Evolutionary conservation across 92 coral and sea anemone species (phyloP).

Genomic region (Epizoanthus rinbou): DNA sequence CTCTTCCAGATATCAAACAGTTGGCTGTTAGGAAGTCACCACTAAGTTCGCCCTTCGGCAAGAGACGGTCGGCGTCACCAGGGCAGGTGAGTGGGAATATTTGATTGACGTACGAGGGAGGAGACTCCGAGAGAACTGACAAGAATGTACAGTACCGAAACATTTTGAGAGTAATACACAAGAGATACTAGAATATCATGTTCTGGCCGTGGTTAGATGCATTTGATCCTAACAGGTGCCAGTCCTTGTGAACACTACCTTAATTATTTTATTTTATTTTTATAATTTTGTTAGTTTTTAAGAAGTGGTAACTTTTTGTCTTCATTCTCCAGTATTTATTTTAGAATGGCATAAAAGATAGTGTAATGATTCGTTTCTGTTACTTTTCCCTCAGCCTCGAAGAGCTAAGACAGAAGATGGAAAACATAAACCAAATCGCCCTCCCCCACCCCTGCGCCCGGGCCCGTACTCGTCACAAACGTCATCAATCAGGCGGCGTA

Average conservation of each 20-base stretch:
- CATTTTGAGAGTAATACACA: no score
- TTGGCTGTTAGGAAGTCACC: conserved; percentile 51
- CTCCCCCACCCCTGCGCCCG: conserved; percentile 86
- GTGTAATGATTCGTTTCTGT: neutral
- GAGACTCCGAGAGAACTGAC: neutral
- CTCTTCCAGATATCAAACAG: conserved; percentile 69
- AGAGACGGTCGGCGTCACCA: conserved; percentile 68
- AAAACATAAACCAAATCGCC: conserved; percentile 56
- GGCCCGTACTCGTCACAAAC: conserved; percentile 48
- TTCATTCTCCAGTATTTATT: neutral
- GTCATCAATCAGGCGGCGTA: conserved; percentile 62
- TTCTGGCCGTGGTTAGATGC: no score
- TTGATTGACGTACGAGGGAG: neutral
- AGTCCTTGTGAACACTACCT: no score
- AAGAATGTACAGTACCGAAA: no score
- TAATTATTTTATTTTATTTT: no score
- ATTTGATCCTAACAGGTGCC: no score
- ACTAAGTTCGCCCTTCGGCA: conserved; percentile 61
- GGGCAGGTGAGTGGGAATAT: conserved; percentile 41
- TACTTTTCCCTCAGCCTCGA: conserved; percentile 30
- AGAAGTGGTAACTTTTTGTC: no score
- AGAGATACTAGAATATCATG: no score
- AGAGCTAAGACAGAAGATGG: conserved; percentile 47
- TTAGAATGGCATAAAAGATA: no score
- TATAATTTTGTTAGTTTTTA: no score